Conservation (phyloP, 1,140 invertebrate species). For the Thaumatotibia leucotreta region DNA sequence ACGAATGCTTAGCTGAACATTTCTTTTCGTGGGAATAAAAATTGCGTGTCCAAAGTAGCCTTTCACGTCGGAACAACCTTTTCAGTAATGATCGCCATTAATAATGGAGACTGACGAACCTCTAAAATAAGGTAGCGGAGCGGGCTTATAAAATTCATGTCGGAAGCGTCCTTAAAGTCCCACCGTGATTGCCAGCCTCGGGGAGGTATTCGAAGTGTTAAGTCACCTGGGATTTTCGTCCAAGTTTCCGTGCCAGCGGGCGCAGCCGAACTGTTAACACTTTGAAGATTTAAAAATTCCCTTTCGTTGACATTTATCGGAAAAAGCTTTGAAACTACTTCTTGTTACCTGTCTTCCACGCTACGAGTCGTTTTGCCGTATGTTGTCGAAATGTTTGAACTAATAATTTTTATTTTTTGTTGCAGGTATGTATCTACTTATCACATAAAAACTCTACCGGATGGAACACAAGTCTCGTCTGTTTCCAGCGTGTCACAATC, state of each 20-base stretch:
- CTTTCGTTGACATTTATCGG: slow-evolving; percentile 19
- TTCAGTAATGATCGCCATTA: slow-evolving; percentile 7
- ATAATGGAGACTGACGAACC: slow-evolving; percentile 1
- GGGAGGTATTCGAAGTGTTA: slow-evolving; percentile 16
- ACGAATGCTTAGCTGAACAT: not conserved
- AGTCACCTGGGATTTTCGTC: slow-evolving; percentile 18
- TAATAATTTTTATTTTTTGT: slow-evolving; percentile 10
- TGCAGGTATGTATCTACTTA: slow-evolving; percentile 15
- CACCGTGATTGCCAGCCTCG: not conserved
- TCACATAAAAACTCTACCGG: not conserved
- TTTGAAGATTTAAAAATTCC: slow-evolving; percentile 19
- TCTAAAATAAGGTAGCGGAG: not conserved
- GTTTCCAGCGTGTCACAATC: no score
- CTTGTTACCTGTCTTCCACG: not conserved
- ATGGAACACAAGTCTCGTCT: not conserved
- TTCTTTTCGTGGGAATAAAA: not conserved
- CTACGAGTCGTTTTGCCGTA: not conserved
- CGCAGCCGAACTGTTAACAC: slow-evolving; percentile 17
- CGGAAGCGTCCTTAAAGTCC: not conserved
- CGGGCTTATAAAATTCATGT: slow-evolving; percentile 8
- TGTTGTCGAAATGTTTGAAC: not conserved
- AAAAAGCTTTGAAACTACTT: slow-evolving; percentile 15
- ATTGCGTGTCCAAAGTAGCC: slow-evolving; percentile 3
- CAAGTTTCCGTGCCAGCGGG: slow-evolving; percentile 17
- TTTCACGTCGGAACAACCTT: slow-evolving; percentile 5